Percentiles rank a stretch among this genome's conserved stretches.
Evolutionary conservation across 2,888 invertebrate genomes (phyloP).

Genomic region (Caenorhabditis sulstoni): DNA sequence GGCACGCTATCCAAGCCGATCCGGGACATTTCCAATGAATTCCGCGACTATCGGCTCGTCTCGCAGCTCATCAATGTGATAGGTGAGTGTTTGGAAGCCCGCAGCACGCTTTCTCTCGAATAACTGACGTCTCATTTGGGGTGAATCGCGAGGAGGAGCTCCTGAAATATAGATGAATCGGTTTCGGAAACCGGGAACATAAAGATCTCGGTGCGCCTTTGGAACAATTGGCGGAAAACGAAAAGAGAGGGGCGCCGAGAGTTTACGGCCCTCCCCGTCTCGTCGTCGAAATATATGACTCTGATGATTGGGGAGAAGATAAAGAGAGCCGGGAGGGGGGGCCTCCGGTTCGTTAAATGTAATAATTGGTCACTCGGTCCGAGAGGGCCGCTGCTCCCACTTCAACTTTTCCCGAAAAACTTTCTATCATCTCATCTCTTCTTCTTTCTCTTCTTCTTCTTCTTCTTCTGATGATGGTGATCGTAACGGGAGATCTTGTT

Average conservation of each 20-base stretch:
- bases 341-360: slow-evolving; percentile 48
- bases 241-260: slow-evolving; percentile 44
- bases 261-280: slow-evolving; percentile 48
- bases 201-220: slow-evolving; percentile 21
- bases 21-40: slow-evolving; percentile 73
- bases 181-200: slow-evolving; percentile 22
- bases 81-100: slow-evolving; percentile 66
- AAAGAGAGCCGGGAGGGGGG: slow-evolving; percentile 42
- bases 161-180: slow-evolving; percentile 19
- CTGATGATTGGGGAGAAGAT: slow-evolving; percentile 33
- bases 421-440: slow-evolving; percentile 18
- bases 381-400: slow-evolving; percentile 21
- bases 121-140: slow-evolving; percentile 17
- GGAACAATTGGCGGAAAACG: slow-evolving; percentile 47
- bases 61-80: slow-evolving; percentile 73
- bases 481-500: slow-evolving; percentile 47
- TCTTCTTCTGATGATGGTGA: slow-evolving; percentile 9
- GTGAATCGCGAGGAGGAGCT: slow-evolving; percentile 18
- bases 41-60: slow-evolving; percentile 73
- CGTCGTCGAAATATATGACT: slow-evolving; percentile 41
- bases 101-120: too few relatives aligned
- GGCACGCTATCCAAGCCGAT: slow-evolving; percentile 60
- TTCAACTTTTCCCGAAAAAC: slow-evolving; percentile 14
- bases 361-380: slow-evolving; percentile 54
- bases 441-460: slow-evolving; percentile 26